Conservation (phyloP, 2,113 vertebrate genomes). For the Otis tarda region DNA sequence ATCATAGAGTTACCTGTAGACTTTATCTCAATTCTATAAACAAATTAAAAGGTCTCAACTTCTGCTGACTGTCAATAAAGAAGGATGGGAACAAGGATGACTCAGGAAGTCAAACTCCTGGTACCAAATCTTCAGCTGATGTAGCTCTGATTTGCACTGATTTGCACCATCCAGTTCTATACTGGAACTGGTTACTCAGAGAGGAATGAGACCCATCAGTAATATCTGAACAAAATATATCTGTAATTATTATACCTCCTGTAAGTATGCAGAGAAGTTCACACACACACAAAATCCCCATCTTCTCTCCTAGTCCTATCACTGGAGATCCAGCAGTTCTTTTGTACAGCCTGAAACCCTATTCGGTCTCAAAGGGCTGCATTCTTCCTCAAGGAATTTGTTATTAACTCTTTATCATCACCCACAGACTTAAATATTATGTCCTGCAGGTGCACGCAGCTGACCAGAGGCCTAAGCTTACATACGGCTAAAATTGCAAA, state of each 20-base stretch:
- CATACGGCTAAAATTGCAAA: neutral
- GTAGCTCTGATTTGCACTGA: neutral
- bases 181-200: neutral
- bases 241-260: neutral
- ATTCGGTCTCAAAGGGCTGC: neutral
- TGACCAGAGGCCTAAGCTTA: neutral
- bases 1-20: neutral
- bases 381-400: neutral
- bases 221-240: neutral
- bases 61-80: neutral
- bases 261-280: neutral
- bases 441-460: neutral
- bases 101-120: neutral
- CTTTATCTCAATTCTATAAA: neutral
- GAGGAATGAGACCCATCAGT: neutral
- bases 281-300: neutral
- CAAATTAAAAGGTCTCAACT: neutral
- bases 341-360: neutral
- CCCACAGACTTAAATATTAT: neutral
- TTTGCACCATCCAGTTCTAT: neutral
- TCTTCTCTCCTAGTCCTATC: neutral
- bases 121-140: neutral
- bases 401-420: neutral
- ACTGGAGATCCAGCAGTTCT: neutral
- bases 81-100: neutral